Evolutionary conservation across 1,140 invertebrate species (phyloP).

Genomic region (Tetramorium alpestre): DNA sequence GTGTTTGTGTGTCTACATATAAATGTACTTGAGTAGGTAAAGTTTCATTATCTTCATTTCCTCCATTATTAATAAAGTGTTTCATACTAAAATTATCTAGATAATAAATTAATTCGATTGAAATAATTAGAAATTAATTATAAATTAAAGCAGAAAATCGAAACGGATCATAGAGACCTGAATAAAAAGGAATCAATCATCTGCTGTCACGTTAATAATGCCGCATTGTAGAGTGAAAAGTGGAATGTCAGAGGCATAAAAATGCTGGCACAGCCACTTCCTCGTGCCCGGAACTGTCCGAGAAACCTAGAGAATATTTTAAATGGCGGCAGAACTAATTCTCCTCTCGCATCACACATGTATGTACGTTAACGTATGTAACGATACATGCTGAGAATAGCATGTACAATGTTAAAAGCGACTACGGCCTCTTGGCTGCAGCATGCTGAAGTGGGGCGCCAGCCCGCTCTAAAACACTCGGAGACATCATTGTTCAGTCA

Average conservation of each 20-base stretch:
- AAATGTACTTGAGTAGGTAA: too few species aligned
- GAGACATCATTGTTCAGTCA: constrained; percentile 82
- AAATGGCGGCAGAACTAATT: constrained; percentile 55
- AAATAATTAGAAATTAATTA: not conserved
- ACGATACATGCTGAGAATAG: constrained; percentile 13
- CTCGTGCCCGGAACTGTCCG: constrained; percentile 28
- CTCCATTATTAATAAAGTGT: not conserved
- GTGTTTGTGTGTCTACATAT: too few species aligned
- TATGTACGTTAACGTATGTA: not conserved
- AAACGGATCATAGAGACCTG: not conserved
- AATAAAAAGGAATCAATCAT: not conserved
- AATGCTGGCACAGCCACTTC: not conserved
- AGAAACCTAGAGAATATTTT: constrained; percentile 39
- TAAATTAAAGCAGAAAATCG: not conserved
- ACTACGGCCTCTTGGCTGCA: constrained; percentile 64
- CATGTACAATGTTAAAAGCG: constrained; percentile 44
- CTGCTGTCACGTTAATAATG: not conserved
- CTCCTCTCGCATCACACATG: not conserved
- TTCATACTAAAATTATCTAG: not conserved
- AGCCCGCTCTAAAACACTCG: constrained; percentile 62
- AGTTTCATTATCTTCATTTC: constrained; percentile 1
- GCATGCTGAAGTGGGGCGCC: constrained; percentile 37
- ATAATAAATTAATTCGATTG: not conserved
- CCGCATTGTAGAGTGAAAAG: not conserved
- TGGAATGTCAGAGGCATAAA: not conserved